Conservation (phyloP, 1,140 invertebrate species). For the Melanaphis sacchari region DNA sequence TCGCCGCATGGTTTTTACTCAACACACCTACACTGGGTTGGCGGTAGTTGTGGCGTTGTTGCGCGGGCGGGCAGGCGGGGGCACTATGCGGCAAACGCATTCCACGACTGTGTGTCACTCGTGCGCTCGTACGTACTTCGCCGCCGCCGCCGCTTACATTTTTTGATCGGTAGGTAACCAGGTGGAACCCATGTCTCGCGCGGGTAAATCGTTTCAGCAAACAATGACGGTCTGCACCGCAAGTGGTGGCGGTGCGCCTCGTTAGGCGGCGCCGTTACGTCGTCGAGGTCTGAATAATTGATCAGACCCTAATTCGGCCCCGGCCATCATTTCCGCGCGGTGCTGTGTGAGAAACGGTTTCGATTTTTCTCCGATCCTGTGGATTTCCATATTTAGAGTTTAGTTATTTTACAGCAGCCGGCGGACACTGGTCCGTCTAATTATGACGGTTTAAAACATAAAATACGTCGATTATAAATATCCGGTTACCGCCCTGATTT, state of each 20-base stretch:
- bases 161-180: constrained; percentile 10
- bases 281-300: not conserved
- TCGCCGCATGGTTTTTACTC: constrained; percentile 13
- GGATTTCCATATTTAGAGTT: not conserved
- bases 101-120: constrained; percentile 41
- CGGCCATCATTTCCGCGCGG: not conserved
- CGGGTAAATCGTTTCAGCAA: not conserved
- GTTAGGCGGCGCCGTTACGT: not conserved
- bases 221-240: not conserved
- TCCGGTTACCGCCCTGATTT: not conserved
- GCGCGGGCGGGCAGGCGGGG: not conserved
- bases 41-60: not conserved
- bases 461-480: not conserved
- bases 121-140: not conserved
- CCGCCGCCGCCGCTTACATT: not conserved
- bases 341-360: not conserved
- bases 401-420: not conserved
- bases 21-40: not conserved
- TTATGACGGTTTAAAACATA: not conserved
- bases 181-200: not conserved
- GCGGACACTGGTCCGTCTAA: not conserved
- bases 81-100: constrained; percentile 14
- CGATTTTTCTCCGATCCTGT: not conserved
- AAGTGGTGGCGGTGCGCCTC: not conserved
- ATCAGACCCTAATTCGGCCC: not conserved